Conservation (phyloP, 2,888 invertebrate genomes). For the Labia minor region DNA sequence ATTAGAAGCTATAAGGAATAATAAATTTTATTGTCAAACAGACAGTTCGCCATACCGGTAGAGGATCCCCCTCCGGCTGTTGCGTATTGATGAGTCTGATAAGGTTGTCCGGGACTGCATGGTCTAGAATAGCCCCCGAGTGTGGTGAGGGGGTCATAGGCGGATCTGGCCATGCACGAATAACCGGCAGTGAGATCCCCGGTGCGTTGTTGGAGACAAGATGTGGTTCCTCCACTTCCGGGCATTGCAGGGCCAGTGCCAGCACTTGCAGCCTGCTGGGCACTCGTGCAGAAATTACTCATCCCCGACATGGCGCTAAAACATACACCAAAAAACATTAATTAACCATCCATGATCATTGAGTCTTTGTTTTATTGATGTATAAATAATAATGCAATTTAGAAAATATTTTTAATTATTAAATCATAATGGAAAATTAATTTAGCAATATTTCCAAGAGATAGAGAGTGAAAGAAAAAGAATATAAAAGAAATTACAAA, state of each 20-base stretch:
- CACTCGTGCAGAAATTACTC: slow-evolving; percentile 40
- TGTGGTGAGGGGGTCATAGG: slow-evolving; percentile 40
- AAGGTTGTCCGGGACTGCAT: slow-evolving; percentile 57
- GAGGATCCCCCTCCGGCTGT: slow-evolving; percentile 42
- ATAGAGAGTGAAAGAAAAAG: too few relatives aligned
- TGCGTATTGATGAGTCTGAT: slow-evolving; percentile 46
- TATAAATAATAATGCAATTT: too few relatives aligned
- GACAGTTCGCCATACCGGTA: slow-evolving; percentile 36
- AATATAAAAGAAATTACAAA: too few relatives aligned
- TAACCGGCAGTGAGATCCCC: slow-evolving; percentile 38
- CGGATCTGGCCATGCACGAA: slow-evolving; percentile 42
- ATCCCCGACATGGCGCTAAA: slow-evolving; percentile 47
- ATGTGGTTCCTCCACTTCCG: slow-evolving; percentile 27
- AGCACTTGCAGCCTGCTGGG: slow-evolving; percentile 29
- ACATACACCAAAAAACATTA: slow-evolving; percentile 16
- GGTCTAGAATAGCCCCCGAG: slow-evolving; percentile 39
- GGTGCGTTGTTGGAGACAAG: slow-evolving; percentile 29
- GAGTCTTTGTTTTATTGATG: too few relatives aligned
- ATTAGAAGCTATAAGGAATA: too few relatives aligned
- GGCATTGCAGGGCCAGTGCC: slow-evolving; percentile 35
- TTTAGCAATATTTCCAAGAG: too few relatives aligned
- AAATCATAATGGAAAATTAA: too few relatives aligned
- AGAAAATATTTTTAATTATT: too few relatives aligned
- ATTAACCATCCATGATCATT: background rate
- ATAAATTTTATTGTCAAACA: too few relatives aligned